These are phyloP conservation scores for Boulengeromyrus knoepffleri DNA, from an alignment of 2,113 vertebrate genomes.

Conservation along the genomic window DNA sequence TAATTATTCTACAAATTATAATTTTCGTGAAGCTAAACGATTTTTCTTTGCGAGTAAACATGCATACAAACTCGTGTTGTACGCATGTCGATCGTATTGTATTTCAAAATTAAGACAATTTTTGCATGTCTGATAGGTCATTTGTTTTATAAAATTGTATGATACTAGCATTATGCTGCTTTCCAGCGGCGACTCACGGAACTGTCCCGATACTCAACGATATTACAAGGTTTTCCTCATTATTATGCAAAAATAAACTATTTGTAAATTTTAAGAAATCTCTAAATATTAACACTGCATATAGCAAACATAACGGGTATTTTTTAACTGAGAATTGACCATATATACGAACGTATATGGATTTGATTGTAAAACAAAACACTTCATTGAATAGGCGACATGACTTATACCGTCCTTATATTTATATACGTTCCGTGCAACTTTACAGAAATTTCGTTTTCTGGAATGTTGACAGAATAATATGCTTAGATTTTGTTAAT, in stretches of 20 bases:
- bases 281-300: not conserved
- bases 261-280: not conserved
- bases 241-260: slow-evolving; percentile 49
- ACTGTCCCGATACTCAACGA: slow-evolving; percentile 43
- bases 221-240: slow-evolving; percentile 44
- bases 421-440: not conserved
- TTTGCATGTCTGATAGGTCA: not conserved
- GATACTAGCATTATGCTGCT: slow-evolving; percentile 49
- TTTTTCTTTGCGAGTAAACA: not conserved
- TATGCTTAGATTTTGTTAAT: not conserved
- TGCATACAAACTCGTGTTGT: not conserved
- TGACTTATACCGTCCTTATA: not conserved
- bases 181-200: slow-evolving; percentile 53
- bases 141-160: not conserved
- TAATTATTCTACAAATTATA: not conserved
- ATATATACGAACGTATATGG: not conserved
- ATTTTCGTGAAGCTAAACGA: not conserved
- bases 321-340: not conserved
- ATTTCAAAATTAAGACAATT: not conserved
- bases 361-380: not conserved
- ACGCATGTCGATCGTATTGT: not conserved
- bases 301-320: not conserved
- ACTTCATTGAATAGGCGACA: not conserved
- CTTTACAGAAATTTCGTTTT: not conserved
- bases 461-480: not conserved